Evolutionary conservation across 2,888 invertebrate species (phyloP), one percentile per base, ranked within the genome.

Genomic region (Sicus ferrugineus): DNA sequence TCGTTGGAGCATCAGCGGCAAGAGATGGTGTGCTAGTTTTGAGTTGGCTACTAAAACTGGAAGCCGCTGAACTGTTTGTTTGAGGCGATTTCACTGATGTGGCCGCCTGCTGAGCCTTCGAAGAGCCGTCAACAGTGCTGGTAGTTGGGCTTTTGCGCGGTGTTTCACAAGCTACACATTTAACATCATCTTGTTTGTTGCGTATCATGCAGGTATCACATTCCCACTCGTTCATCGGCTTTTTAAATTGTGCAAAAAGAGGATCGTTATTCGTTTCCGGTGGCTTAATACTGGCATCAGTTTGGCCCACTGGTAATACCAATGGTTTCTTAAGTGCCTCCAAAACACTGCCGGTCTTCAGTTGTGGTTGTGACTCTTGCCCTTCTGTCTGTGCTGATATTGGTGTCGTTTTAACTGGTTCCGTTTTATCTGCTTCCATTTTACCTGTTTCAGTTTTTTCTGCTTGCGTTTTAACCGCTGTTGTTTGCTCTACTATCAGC

Each of bases 171-270:
- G 90, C 89, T 7, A 86, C 84, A 76, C 90, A 90, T 30, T 83
- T 83, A 3, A 75, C 77, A 2, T 78, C 79, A n/a, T 83, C 82
- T 0, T 81, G 78, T 9, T 86, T 82, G 79, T 92, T 92, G 50
- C 87, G 84, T 16, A 91, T 84, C 83, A 89, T 86, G 79, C 92
- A 92, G 23, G 84, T 85, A 1, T 86, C 83, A 81, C 93, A 93
- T 75, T 90, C 89, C 92, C 92, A 92, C 23, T 88, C 87, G 61
- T 87, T 88, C 26, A 83, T 78, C 1, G 86, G 80, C 42, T 87
- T 87, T 76, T 66, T 63, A 74, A 89, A 89, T 75, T 83, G 81
- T 65, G 83, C 81, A 1, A 81, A 83, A 66, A 82, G 82, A 3
- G 75, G 75, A 26, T 23, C 56, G 16, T 38, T 56, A 42, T 54